Base-by-base conservation (phyloP, 2,113 vertebrate species). In the Hydrochoerus hydrochaeris region DNA sequence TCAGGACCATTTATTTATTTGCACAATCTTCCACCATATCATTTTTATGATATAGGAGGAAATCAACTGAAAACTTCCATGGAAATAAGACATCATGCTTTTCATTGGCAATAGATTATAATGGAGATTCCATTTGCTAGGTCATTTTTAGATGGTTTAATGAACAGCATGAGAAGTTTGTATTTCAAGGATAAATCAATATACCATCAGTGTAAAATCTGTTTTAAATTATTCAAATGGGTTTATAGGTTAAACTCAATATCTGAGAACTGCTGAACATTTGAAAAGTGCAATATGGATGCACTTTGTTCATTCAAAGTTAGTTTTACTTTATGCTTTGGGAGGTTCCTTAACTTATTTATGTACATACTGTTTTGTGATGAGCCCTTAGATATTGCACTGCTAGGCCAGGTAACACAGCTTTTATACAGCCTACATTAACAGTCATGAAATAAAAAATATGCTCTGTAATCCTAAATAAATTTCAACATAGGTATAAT, bases 241-340 rank as follows among this genome's bases (percentile, higher is more conserved):
- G 60, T 54, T 98, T 97, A 78, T 97, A 75, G 94, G 35, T 93
- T 98, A 97, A 71, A 96, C 5, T 98, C 65, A 77, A 1, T 97
- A 88, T 96, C 97, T 95, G 94, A 87, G 90, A 97, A 95, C 52
- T 81, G 96, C 96, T 97, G 85, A 96, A 93, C 85, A 63, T 93
- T 94, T 98, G 95, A 82, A 85, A 75, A 96, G 52, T 77, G 85
- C 87, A 94, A 82, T 95, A 88, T 88, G 97, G 97, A 97, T 81
- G 97, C 97, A 98, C 97, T 98, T 98, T 96, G 95, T 84, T 96
- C 84, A 96, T 98, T 98, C 84, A 90, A 97, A 97, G 98, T 95
- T 96, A 96, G 95, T 98, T 98, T 98, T 97, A 96, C 62, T 98
- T 98, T 97, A 98, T 94, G 97, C 91, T 91, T 96, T 95, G 73